Conservation (phyloP, 2,888 invertebrate genomes). For the Cetonia aurata region DNA sequence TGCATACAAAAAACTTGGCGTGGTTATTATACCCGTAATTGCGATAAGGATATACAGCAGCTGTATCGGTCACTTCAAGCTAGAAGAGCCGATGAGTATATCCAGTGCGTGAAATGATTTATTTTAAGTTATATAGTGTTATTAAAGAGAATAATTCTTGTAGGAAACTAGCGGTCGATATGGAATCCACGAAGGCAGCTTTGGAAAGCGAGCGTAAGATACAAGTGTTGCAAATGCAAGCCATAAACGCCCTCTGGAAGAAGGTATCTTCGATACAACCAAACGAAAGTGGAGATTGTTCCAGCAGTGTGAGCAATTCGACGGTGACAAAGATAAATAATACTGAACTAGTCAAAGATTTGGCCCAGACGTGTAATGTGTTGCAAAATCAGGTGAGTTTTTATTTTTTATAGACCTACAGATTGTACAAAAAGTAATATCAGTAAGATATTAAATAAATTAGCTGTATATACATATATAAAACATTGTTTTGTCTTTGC, state of each 20-base stretch:
- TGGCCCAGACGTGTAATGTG: conserved; percentile 81
- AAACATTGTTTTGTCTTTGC: no score
- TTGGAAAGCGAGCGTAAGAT: conserved; percentile 87
- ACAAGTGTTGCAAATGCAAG: conserved; percentile 90
- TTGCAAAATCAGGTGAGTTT: conserved; percentile 75
- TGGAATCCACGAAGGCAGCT: conserved; percentile 87
- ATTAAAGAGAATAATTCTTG: conserved; percentile 5
- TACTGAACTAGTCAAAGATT: conserved; percentile 76
- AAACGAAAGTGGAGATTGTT: conserved; percentile 49
- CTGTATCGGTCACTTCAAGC: conserved; percentile 78
- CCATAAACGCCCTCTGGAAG: conserved; percentile 91
- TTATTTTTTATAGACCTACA: background rate
- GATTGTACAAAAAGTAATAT: no score
- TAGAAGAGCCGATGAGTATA: conserved; percentile 84
- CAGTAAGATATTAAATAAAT: no score
- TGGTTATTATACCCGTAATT: conserved; percentile 83
- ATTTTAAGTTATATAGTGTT: background rate
- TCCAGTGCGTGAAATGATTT: conserved; percentile 73
- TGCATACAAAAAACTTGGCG: conserved; percentile 90
- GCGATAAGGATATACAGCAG: conserved; percentile 76
- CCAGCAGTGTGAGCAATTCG: conserved; percentile 5
- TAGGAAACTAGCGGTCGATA: conserved; percentile 85
- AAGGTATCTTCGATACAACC: conserved; percentile 81
- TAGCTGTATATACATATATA: no score
- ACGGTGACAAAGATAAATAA: conserved; percentile 62